A percentile compares a stretch with the other conserved stretches of the same genome.
Evolutionary conservation across 2,888 invertebrate genomes (phyloP).

Genomic region (Perizoma flavofasciatum): DNA sequence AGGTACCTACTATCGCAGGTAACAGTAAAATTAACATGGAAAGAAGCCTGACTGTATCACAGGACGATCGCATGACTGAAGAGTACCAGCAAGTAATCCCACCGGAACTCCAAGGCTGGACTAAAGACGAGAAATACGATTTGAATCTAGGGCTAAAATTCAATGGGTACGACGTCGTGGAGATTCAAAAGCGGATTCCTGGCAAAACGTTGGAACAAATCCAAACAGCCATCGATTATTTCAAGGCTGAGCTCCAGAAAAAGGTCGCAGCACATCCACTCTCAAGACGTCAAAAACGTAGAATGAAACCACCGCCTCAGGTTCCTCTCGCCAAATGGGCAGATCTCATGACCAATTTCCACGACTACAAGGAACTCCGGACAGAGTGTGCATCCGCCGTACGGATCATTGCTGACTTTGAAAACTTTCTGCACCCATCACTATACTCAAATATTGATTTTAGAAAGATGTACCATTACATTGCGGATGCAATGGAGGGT

Average conservation of each 20-base stretch:
- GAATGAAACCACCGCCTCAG: conserved; percentile 32
- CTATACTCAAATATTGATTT: conserved; percentile 61
- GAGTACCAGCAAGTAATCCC: conserved; percentile 6
- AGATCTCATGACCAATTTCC: conserved; percentile 55
- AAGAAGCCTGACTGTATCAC: too few relatives aligned
- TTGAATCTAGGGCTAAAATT: conserved; percentile 55
- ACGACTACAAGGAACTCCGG: conserved; percentile 54
- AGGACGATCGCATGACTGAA: conserved; percentile 7
- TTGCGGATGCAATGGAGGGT: conserved; percentile 73
- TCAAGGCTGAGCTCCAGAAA: conserved; percentile 44
- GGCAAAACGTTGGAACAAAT: conserved; percentile 56
- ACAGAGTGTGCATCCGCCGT: conserved; percentile 65
- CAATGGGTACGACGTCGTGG: conserved; percentile 45
- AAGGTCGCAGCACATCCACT: conserved; percentile 9
- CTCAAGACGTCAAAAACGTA: background rate
- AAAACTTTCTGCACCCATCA: conserved; percentile 54
- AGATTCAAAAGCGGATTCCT: conserved; percentile 47
- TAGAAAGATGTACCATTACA: conserved; percentile 57
- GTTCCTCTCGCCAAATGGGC: conserved; percentile 65
- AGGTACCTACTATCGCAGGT: too few relatives aligned
- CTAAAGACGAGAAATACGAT: conserved; percentile 59
- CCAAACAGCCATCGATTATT: conserved; percentile 52
- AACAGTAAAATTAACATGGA: too few relatives aligned
- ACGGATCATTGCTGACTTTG: conserved; percentile 68
- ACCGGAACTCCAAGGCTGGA: conserved; percentile 52